Percentiles rank a stretch among this genome's conserved stretches.
These are phyloP conservation scores for Cottoperca gobio DNA, from an alignment of 2,797 vertebrate genomes.

Conservation along the genomic window DNA sequence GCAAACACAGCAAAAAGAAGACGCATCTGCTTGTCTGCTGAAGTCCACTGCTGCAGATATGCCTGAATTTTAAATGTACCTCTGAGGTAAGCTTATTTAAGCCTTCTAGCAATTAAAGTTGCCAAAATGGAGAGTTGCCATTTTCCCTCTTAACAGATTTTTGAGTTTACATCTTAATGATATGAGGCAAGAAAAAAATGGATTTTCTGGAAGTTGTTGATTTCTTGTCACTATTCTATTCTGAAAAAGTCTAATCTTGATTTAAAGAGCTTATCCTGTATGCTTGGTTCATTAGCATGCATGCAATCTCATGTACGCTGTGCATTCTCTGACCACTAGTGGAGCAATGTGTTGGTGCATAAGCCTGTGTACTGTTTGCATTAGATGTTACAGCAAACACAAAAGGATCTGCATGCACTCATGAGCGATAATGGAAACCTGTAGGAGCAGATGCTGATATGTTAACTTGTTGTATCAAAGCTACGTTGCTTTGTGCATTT, in stretches of 20 bases:
- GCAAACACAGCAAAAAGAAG: constrained; percentile 74
- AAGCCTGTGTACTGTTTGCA: neutral
- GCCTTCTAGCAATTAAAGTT: constrained; percentile 64
- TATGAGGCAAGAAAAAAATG: neutral
- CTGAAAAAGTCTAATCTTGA: constrained; percentile 1
- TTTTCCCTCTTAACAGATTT: constrained; percentile 37
- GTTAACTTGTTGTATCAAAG: neutral
- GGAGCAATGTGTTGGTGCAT: too few species aligned
- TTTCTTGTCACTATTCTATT: neutral
- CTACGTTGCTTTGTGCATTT: neutral
- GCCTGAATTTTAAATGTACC: constrained; percentile 68
- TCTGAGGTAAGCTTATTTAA: constrained; percentile 61
- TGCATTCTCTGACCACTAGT: neutral
- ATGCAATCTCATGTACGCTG: neutral
- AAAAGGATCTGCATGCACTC: neutral
- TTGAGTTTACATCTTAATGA: constrained; percentile 28
- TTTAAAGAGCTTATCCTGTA: neutral
- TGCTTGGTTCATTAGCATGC: neutral
- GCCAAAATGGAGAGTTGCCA: constrained; percentile 49
- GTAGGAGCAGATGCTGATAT: too few species aligned
- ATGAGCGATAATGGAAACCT: neutral
- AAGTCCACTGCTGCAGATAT: constrained; percentile 64
- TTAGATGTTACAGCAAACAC: neutral
- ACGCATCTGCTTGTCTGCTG: constrained; percentile 69
- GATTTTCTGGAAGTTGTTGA: too few species aligned